These are phyloP conservation scores for Galleria mellonella DNA, from an alignment of 1,140 invertebrate genomes.

Conservation along the genomic window DNA sequence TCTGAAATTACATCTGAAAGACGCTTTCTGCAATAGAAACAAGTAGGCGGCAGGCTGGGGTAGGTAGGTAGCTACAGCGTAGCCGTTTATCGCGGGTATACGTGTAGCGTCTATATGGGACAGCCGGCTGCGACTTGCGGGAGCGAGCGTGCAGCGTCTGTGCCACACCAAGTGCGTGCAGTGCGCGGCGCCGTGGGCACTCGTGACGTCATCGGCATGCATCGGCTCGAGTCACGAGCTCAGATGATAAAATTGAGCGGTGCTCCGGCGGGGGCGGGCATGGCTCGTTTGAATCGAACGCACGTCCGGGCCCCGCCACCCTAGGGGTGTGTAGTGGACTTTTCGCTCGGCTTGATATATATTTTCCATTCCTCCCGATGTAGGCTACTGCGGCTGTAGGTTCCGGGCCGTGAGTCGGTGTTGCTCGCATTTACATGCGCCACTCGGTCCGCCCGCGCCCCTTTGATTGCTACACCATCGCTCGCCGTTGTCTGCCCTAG, in stretches of 20 bases:
- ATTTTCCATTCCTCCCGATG: constrained; percentile 63
- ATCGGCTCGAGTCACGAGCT: constrained; percentile 42
- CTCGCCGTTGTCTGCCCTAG: constrained; percentile 1
- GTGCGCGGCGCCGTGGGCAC: no score
- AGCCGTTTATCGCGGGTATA: not conserved
- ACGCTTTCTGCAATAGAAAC: constrained; percentile 6
- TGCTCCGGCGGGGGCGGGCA: constrained; percentile 45
- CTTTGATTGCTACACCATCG: not conserved
- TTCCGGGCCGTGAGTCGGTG: constrained; percentile 20
- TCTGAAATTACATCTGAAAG: constrained; percentile 55
- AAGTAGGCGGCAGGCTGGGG: not conserved
- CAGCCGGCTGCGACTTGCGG: no score
- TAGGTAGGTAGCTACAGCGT: not conserved
- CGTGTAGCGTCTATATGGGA: no score
- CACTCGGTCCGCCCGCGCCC: constrained; percentile 25
- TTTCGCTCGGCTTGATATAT: constrained; percentile 65
- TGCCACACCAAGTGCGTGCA: no score
- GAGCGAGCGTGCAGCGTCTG: no score
- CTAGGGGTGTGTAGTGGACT: constrained; percentile 62
- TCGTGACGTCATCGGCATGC: constrained; percentile 22
- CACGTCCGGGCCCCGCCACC: constrained; percentile 52
- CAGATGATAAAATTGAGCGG: constrained; percentile 43
- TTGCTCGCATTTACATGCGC: constrained; percentile 48
- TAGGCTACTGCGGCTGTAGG: constrained; percentile 51
- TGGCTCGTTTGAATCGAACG: constrained; percentile 66